Evolutionary conservation across 1,140 invertebrate genomes (phyloP).

Genomic region (Dreissena rostriformis): DNA sequence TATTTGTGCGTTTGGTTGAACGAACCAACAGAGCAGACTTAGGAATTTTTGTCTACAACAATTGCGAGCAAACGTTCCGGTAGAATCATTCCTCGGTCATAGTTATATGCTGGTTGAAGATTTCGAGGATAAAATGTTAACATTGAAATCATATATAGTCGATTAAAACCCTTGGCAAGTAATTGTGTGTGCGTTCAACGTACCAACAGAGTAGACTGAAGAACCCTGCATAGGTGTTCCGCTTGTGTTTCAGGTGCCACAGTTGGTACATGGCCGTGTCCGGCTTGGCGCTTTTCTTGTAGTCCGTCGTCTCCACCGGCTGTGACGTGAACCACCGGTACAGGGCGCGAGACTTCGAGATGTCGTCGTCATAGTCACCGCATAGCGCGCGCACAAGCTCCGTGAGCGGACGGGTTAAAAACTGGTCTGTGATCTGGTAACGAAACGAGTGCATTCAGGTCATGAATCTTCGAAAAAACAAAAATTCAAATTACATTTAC

Average conservation of each 20-base stretch:
- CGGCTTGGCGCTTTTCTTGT: slow-evolving; percentile 52
- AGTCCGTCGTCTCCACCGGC: slow-evolving; percentile 53
- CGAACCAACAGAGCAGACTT: no score
- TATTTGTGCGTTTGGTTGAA: no score
- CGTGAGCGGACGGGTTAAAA: background rate
- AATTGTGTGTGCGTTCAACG: background rate
- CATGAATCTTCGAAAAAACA: no score
- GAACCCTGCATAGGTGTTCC: slow-evolving; percentile 74
- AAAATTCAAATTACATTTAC: no score
- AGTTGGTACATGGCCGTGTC: slow-evolving; percentile 67
- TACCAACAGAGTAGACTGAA: slow-evolving; percentile 75
- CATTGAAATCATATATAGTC: no score
- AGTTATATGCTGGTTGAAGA: no score
- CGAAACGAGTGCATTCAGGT: no score
- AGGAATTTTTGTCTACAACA: no score
- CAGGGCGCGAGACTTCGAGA: slow-evolving; percentile 69
- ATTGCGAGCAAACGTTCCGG: no score
- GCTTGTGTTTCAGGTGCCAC: slow-evolving; percentile 69
- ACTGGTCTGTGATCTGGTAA: background rate
- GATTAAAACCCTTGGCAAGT: no score
- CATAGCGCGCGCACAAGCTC: slow-evolving; percentile 55
- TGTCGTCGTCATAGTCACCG: slow-evolving; percentile 58
- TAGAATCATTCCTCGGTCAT: no score
- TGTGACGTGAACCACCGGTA: slow-evolving; percentile 73
- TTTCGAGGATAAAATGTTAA: no score